Evolutionary conservation across 2,113 vertebrate genomes (phyloP).

Genomic region (Bufo gargarizans): DNA sequence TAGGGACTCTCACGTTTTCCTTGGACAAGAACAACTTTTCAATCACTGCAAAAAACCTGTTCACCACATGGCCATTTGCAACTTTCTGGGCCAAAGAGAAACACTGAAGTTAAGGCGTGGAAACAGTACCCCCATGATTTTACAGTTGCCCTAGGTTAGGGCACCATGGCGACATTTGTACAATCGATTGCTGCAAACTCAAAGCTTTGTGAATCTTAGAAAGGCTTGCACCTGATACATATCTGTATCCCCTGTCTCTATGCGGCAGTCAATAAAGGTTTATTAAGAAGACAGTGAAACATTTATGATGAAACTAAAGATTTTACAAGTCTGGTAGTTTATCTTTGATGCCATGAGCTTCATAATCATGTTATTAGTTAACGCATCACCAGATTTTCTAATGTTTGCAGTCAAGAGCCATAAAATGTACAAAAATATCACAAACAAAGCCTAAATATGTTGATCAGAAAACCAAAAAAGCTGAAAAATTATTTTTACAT

Average conservation of each 20-base stretch:
- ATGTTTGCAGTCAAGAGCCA: background rate
- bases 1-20: too few species aligned
- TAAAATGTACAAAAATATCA: background rate
- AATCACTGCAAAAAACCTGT: too few species aligned
- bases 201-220: background rate
- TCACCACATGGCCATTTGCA: too few species aligned
- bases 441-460: background rate
- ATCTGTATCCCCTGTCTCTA: background rate
- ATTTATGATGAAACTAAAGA: background rate
- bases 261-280: background rate
- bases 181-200: background rate
- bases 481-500: too few species aligned
- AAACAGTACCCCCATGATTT: too few species aligned
- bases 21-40: too few species aligned
- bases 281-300: background rate
- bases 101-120: too few species aligned
- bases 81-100: too few species aligned
- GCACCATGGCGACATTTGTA: background rate
- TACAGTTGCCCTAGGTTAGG: background rate
- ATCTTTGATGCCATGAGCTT: constrained; percentile 4
- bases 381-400: background rate
- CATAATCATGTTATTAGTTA: background rate
- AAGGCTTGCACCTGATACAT: background rate
- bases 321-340: background rate
- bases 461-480: background rate